phyloP scores from a whole-genome alignment of 1,140 invertebrate species.

The Centruroides sculpturatus region DNA sequence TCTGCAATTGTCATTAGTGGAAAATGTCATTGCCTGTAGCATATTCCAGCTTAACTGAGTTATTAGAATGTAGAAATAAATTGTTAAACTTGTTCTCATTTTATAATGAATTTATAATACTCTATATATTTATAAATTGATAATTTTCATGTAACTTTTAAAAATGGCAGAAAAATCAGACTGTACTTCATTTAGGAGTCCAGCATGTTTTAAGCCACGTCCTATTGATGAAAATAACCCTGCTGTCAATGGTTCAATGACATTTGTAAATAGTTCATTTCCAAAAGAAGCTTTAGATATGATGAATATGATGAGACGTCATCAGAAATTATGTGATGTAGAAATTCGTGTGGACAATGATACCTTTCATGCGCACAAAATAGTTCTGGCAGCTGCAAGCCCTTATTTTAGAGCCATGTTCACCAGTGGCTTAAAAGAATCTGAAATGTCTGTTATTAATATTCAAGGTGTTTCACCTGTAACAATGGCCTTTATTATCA shows the following conservation, averaged over 20 bases:
- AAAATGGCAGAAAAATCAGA: neutral
- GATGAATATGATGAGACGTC: constrained; percentile 65
- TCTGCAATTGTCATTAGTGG: too few relatives aligned
- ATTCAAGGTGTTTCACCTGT: constrained; percentile 94
- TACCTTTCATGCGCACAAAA: constrained; percentile 87
- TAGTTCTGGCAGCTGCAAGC: constrained; percentile 83
- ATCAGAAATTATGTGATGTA: constrained; percentile 89
- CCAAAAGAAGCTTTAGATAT: constrained; percentile 45
- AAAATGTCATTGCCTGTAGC: too few relatives aligned
- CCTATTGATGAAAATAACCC: constrained; percentile 11
- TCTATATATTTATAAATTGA: too few relatives aligned
- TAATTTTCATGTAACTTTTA: too few relatives aligned
- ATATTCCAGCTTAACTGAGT: too few relatives aligned
- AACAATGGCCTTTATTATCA: constrained; percentile 92
- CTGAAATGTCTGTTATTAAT: constrained; percentile 87
- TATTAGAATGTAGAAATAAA: too few relatives aligned
- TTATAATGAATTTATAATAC: too few relatives aligned
- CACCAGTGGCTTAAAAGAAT: constrained; percentile 92
- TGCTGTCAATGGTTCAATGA: constrained; percentile 7
- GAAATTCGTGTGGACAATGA: constrained; percentile 84
- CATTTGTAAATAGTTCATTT: constrained; percentile 8
- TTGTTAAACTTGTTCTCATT: too few relatives aligned
- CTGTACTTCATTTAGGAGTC: neutral
- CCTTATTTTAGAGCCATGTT: constrained; percentile 93
- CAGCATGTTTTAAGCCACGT: constrained; percentile 9